Evolutionary conservation across 2,113 vertebrate species (phyloP), one percentile per base, ranked within the genome.

Genomic region (Nicator chloris): DNA sequence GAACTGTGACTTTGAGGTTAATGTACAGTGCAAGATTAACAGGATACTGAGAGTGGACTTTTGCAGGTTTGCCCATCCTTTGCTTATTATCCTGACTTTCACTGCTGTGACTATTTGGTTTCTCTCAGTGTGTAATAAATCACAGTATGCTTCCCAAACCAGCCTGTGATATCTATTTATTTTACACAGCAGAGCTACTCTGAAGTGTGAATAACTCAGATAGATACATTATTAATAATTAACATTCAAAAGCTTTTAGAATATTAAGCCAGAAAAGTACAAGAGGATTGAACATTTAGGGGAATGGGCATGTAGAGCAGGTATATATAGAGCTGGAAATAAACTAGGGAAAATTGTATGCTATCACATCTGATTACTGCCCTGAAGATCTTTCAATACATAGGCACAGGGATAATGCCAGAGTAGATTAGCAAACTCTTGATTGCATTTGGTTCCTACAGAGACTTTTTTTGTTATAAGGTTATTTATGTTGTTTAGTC

Each of bases 401-500:
- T 0, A 3, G 42, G n/a, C 47, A 73, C 28, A 64, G 9, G 44
- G 44, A 42, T 65, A 82, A 91, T 82, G 39, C 51, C 45, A 49
- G 47, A 80, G 39, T 92, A 68, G 47, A 88, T 89, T 89, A 82
- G 60, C 80, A 79, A 92, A 92, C 79, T 84, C 75, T 92, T 94
- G 79, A 90, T 73, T 89, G 44, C 66, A 49, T 72, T 35, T 93
- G 44, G 24, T 63, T 75, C 60, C 53, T 94, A 45, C 17, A 83
- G 77, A 82, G 89, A 33, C n/a, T 59, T 91, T 93, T 94, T 94
- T 91, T 49, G 20, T 88, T 86, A 72, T 14, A 63, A 78, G 16
- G 33, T 92, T 96, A 56, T 85, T 84, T 82, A 44, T 80, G 72
- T 93, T 90, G 33, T 88, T 96, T 86, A 71, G 60, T 76, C 70